These are phyloP conservation scores for Ophion slaviceki DNA, from an alignment of 2,888 invertebrate genomes.

Conservation along the genomic window DNA sequence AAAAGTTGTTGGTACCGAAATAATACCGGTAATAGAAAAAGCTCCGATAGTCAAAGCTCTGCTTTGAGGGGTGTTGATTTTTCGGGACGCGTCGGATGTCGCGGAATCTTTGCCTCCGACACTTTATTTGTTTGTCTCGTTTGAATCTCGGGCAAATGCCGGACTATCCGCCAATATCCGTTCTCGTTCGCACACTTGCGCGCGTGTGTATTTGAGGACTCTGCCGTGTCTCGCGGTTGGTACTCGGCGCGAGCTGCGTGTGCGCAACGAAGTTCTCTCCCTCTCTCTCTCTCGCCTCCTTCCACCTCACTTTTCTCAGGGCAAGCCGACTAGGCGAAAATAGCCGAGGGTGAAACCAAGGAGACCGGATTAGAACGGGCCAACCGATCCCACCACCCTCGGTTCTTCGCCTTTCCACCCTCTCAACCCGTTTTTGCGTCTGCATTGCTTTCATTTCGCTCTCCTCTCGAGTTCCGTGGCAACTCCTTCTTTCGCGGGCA, in stretches of 20 bases:
- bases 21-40: too few species aligned
- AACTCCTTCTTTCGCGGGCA: constrained; percentile 9
- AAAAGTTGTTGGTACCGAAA: too few species aligned
- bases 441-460: constrained; percentile 13
- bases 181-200: background rate
- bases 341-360: constrained; percentile 82
- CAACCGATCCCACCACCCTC: constrained; percentile 74
- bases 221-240: background rate
- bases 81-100: too few species aligned
- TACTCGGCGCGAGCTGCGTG: background rate
- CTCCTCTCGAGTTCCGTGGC: background rate
- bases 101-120: too few species aligned
- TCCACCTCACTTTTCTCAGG: constrained; percentile 44
- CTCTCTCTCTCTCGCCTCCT: constrained; percentile 45
- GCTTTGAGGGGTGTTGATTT: too few species aligned
- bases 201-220: background rate
- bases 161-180: background rate
- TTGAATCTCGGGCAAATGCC: background rate
- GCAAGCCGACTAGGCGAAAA: constrained; percentile 65
- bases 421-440: constrained; percentile 2
- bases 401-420: constrained; percentile 30
- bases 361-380: constrained; percentile 82
- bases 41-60: too few species aligned
- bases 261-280: background rate
- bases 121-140: background rate